Conservation (phyloP, 1,140 invertebrate species). For the Arctopsyche grandis region DNA sequence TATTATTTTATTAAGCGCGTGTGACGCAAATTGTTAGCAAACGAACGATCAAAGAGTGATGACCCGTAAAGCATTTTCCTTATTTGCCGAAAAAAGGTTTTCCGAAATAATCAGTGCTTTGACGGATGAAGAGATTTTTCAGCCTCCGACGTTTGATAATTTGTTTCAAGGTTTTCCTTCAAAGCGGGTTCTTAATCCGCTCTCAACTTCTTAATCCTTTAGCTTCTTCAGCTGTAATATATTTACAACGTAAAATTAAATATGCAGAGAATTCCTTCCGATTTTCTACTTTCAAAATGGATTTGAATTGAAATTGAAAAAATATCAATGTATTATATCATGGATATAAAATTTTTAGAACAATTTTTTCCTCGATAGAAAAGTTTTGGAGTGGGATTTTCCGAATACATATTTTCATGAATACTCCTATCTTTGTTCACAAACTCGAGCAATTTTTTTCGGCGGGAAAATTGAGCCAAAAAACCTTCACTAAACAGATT, state of each 20-base stretch:
- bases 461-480: no score
- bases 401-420: background rate
- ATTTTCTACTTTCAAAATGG: no score
- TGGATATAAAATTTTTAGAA: no score
- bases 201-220: constrained; percentile 7
- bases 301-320: no score
- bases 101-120: constrained; percentile 1
- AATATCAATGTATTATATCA: no score
- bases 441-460: no score
- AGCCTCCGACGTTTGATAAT: background rate
- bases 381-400: constrained; percentile 7
- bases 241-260: background rate
- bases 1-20: no score
- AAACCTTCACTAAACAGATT: no score
- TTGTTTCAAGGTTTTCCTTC: background rate
- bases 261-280: background rate
- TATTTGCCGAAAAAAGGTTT: background rate
- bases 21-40: no score
- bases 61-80: background rate
- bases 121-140: background rate
- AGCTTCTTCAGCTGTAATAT: background rate
- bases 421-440: no score
- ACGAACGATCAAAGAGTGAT: background rate
- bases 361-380: no score
- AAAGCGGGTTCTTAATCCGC: background rate